Base-by-base conservation (phyloP, 2,113 vertebrate genomes). In the Prunella himalayana region DNA sequence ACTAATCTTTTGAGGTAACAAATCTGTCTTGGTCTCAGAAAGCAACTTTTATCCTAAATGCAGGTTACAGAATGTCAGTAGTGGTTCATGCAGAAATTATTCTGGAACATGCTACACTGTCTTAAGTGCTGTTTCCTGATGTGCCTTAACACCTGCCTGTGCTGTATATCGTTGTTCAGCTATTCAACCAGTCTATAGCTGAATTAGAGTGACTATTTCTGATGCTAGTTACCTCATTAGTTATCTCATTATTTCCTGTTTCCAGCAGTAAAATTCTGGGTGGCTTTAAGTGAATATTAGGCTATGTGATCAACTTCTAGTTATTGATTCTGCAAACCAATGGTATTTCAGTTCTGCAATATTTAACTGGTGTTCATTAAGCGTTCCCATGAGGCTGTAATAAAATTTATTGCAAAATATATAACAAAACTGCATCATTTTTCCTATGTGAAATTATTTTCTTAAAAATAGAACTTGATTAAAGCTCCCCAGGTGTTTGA, bases 321-420 rank as follows among this genome's bases (percentile, higher is more conserved):
- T 4, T 61, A 10, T 45, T 82, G 2, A 33, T 90, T 30, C 33
- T 54, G 31, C 35, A 88, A 76, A 76, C 3, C 15, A 44, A 31
- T 12, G 30, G 8, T 6, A 18, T 54, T n/a, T 24, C 2, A 45
- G 16, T 63, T 86, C 31, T 71, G 27, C 11, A 59, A 2, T 49
- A 41, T 19, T 76, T 89, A 42, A 37, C 16, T 50, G 6, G 3
- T 49, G 39, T 12, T 79, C 6, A 21, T 31, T 1, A 84, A 66
- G 37, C 22, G 11, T 8, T 77, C 11, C 14, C 13, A 60, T 0
- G 0, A 39, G 27, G 1, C 7, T 39, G 15, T 28, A 72, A 60
- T 23, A 68, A 42, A 56, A 59, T 25, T 28, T 80, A 19, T 33
- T 3, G 0, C 9, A 61, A 92, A 54, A 75, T 28, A 28, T 16